Conservation (phyloP, 2,888 invertebrate species). For the Reticulitermes lucifugus region DNA sequence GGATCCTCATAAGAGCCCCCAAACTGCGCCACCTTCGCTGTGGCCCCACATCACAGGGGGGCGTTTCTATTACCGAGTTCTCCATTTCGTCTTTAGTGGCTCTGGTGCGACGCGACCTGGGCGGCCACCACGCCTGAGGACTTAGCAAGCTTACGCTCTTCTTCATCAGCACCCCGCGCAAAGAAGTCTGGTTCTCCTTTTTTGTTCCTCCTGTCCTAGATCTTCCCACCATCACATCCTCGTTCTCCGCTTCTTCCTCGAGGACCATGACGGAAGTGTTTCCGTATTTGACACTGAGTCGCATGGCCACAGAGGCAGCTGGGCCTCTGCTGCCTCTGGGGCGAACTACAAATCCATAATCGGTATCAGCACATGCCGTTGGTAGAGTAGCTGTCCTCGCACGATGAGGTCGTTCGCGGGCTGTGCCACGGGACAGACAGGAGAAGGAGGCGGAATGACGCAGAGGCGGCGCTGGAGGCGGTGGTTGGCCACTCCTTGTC, state of each 20-base stretch:
- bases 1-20: conserved; percentile 63
- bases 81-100: conserved; percentile 47
- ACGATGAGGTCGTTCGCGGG: conserved; percentile 58
- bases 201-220: conserved; percentile 33
- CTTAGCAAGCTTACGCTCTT: conserved; percentile 57
- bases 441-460: conserved; percentile 66
- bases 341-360: conserved; percentile 61
- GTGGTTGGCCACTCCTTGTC: conserved; percentile 29
- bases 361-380: conserved; percentile 58
- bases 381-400: conserved; percentile 64
- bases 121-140: conserved; percentile 57
- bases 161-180: conserved; percentile 56
- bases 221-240: conserved; percentile 29
- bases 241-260: conserved; percentile 53
- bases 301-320: conserved; percentile 51
- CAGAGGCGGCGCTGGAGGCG: conserved; percentile 55
- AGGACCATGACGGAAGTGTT: conserved; percentile 53
- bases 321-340: conserved; percentile 48
- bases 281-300: conserved; percentile 50
- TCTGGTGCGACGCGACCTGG: conserved; percentile 54
- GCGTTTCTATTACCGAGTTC: conserved; percentile 31
- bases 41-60: conserved; percentile 58
- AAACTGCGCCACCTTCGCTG: conserved; percentile 65
- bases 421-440: conserved; percentile 61
- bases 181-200: conserved; percentile 51